Conservation (phyloP, 2,113 vertebrate species). For the Seriola rivoliana region DNA sequence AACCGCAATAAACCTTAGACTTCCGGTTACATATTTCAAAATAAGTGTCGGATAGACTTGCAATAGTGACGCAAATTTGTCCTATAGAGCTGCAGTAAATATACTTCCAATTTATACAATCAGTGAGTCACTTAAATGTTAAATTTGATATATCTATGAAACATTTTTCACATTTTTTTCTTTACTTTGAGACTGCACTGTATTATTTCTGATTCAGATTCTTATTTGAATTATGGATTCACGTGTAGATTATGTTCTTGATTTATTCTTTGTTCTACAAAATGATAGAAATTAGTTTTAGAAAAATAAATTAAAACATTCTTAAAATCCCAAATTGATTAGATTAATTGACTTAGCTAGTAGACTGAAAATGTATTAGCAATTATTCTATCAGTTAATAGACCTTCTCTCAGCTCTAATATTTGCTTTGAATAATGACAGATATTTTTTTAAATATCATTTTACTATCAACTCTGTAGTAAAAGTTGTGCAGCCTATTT, state of each 20-base stretch:
- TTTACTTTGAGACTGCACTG: too few species aligned
- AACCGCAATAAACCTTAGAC: rapidly evolving
- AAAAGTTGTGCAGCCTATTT: neutral
- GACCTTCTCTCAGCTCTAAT: too few species aligned
- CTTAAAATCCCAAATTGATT: too few species aligned
- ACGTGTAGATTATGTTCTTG: neutral
- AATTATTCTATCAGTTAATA: too few species aligned
- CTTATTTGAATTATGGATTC: neutral
- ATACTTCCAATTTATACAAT: rapidly evolving
- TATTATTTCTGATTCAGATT: too few species aligned
- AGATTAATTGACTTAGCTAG: too few species aligned
- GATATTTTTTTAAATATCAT: neutral
- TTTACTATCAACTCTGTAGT: neutral
- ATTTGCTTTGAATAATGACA: too few species aligned
- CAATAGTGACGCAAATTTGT: neutral
- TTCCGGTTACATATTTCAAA: conserved; percentile 45
- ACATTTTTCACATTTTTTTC: too few species aligned
- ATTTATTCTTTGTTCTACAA: too few species aligned
- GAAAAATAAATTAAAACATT: too few species aligned
- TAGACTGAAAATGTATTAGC: too few species aligned
- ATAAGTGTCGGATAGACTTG: conserved; percentile 11
- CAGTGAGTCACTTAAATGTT: neutral
- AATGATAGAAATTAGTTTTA: too few species aligned
- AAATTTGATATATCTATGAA: neutral
- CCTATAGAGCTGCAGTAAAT: neutral